Evolutionary conservation across 2,888 invertebrate genomes (phyloP), one percentile per base, ranked within the genome.

Genomic region (Eubasilissa splendida): DNA sequence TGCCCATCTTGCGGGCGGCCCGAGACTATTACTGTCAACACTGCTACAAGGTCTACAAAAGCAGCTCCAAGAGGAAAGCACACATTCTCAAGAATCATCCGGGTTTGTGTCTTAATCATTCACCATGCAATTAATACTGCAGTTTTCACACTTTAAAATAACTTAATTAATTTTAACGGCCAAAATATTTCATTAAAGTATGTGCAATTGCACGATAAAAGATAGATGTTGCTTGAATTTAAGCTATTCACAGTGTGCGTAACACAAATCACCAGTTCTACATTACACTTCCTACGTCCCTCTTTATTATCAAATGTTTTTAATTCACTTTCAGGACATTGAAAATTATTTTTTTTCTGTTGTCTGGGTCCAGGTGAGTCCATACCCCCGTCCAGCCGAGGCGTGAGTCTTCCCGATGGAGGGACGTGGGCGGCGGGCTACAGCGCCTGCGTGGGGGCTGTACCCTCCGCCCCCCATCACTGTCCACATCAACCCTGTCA

Each of bases 61-160:
- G 95, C 84, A 95, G 94, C 87, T 94, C 95, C 42, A 96, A 96
- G 86, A 89, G 96, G 56, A 96, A 96, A 87, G 92, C 93, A 9
- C 96, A 96, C 86, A 96, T 96, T 84, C 87, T 95, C 85, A 95
- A 95, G 87, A 94, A 94, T 86, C 96, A 96, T 89, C 95, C 96
- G 0, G 95, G 95, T 2, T 31, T 12, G 70, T 59, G 14, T 42
- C 42, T 42, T 42, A 42, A 42, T 42, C 4, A 42, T 42, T 42
- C 42, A n/a, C 42, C 42, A 42, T 42, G 7, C 1, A 7, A 42
- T 7, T 42, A 7, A 42, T 42, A 42, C 8, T 2, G 3, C 54
- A 3, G 4, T 58, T n/a, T 8, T 58, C 3, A 9, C 4, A 58
- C 2, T n/a, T 8, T 68, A 5, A 11, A 50, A 58, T 33, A 12